These are phyloP conservation scores for Passer montanus DNA, from an alignment of 2,113 vertebrate species.

Conservation along the genomic window DNA sequence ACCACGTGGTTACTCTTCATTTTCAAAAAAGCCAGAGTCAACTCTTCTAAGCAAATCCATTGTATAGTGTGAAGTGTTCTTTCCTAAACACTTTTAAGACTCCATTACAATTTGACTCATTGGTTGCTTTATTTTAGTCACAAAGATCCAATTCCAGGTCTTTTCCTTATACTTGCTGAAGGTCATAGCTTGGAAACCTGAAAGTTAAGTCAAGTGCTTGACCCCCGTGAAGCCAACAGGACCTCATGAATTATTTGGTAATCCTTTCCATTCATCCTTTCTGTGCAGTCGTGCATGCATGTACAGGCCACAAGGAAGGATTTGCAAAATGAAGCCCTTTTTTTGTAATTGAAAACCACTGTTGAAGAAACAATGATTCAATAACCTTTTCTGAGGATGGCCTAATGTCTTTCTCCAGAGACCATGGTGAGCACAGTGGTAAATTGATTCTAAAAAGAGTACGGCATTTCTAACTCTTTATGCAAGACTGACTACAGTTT, in stretches of 20 bases:
- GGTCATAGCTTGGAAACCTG: not conserved
- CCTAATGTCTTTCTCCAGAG: constrained; percentile 28
- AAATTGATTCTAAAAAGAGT: constrained; percentile 53
- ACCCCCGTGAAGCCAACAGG: not conserved
- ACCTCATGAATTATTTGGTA: not conserved
- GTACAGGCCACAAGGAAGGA: not conserved
- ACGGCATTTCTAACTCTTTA: constrained; percentile 30
- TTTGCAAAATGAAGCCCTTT: constrained; percentile 10
- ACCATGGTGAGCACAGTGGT: not conserved
- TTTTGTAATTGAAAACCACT: constrained; percentile 42
- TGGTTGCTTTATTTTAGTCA: not conserved
- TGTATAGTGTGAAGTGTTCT: not conserved
- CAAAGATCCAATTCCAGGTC: not conserved
- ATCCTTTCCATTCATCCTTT: not conserved
- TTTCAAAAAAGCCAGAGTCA: not conserved
- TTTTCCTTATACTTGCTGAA: not conserved
- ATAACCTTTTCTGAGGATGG: constrained; percentile 23
- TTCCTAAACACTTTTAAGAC: not conserved
- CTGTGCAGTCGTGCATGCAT: not conserved
- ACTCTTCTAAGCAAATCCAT: not conserved
- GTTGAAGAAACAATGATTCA: constrained; percentile 34
- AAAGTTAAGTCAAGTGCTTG: not conserved
- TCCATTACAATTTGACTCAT: not conserved
- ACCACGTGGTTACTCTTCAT: not conserved
- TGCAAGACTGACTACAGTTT: constrained; percentile 37